Percentiles rank a stretch among this genome's conserved stretches.
phyloP scores from a whole-genome alignment of 2,888 invertebrate genomes.

The Oconnorella tubifera region DNA sequence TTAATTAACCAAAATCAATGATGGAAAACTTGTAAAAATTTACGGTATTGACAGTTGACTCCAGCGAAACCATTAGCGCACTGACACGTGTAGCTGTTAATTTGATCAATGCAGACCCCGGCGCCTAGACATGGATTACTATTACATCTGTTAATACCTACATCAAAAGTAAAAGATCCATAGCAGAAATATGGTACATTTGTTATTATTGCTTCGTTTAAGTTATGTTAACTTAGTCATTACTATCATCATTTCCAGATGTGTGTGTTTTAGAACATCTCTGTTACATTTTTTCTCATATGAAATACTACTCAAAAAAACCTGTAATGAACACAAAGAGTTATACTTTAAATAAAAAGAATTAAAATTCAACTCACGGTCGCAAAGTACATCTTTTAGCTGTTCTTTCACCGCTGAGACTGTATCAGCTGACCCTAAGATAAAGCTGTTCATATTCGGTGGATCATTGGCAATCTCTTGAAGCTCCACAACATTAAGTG shows the following conservation, averaged over 20 bases:
- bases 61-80: slow-evolving; percentile 30
- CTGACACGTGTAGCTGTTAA: slow-evolving; percentile 27
- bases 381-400: not conserved
- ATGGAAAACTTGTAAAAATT: too few species aligned
- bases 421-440: slow-evolving; percentile 13
- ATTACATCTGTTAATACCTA: slow-evolving; percentile 19
- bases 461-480: slow-evolving; percentile 27
- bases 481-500: slow-evolving; percentile 28
- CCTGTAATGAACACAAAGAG: too few species aligned
- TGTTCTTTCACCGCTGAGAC: not conserved
- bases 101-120: slow-evolving; percentile 24
- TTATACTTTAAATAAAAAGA: not conserved
- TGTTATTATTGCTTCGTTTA: too few species aligned
- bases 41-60: slow-evolving; percentile 23
- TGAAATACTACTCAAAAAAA: too few species aligned
- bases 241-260: too few species aligned
- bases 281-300: too few species aligned
- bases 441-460: slow-evolving; percentile 24
- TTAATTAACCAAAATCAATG: too few species aligned
- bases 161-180: too few species aligned
- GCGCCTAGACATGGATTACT: slow-evolving; percentile 28
- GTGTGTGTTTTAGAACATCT: too few species aligned
- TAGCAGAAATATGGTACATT: too few species aligned
- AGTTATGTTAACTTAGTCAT: too few species aligned
- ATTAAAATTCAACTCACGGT: not conserved